These are phyloP conservation scores for Athalia cordata DNA, from an alignment of 2,888 invertebrate species.

Conservation along the genomic window DNA sequence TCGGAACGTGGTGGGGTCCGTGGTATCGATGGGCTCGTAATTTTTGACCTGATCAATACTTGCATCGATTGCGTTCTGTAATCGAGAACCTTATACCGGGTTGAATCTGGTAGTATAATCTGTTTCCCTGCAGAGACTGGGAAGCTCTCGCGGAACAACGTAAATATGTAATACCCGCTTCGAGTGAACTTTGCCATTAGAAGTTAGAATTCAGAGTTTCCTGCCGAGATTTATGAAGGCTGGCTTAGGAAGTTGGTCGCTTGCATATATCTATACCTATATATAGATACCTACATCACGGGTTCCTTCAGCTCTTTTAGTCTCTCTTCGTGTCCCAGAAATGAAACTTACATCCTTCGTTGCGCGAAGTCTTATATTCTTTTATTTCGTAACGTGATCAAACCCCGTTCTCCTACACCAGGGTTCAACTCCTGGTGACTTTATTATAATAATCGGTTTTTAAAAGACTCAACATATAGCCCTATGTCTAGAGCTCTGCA, in stretches of 20 bases:
- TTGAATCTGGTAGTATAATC: constrained; percentile 41
- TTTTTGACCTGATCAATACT: constrained; percentile 22
- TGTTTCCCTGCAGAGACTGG: constrained; percentile 10
- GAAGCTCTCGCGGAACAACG: constrained; percentile 26
- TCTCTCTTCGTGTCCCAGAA: neutral
- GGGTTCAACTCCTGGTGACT: constrained; percentile 1
- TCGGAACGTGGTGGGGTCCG: neutral
- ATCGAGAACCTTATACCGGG: neutral
- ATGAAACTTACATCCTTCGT: neutral
- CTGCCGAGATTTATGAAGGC: constrained; percentile 42
- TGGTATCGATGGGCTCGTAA: neutral
- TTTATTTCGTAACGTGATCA: constrained; percentile 14
- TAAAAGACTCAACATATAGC: constrained; percentile 3
- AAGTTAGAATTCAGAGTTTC: constrained; percentile 42
- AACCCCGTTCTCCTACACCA: neutral
- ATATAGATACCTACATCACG: constrained; percentile 7
- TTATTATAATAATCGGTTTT: constrained; percentile 26
- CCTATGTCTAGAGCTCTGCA: neutral
- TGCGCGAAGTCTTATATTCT: neutral
- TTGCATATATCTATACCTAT: constrained; percentile 8
- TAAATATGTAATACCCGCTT: constrained; percentile 44
- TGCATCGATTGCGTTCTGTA: constrained; percentile 19
- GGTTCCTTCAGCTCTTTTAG: neutral
- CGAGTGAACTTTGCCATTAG: constrained; percentile 43
- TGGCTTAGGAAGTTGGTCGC: constrained; percentile 14